Conservation (phyloP, 2,888 invertebrate species). For the Chrysolina oricalcia region DNA sequence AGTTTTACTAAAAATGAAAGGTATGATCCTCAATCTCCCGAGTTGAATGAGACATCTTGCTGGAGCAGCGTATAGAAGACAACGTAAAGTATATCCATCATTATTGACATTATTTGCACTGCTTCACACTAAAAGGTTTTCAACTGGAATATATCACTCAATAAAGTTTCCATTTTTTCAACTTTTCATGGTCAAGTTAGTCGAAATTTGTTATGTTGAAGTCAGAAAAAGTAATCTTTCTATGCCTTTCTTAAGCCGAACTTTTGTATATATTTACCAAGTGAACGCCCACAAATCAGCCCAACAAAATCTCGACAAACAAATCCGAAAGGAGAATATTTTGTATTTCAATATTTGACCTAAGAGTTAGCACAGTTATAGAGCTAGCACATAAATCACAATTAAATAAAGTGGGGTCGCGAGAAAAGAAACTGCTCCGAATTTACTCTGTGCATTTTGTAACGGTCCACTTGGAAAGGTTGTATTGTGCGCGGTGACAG, state of each 20-base stretch:
- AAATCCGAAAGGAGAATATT: constrained; percentile 54
- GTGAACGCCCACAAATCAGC: constrained; percentile 38
- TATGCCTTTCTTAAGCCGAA: constrained; percentile 24
- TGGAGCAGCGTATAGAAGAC: too few species aligned
- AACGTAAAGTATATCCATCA: too few species aligned
- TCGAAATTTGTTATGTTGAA: too few species aligned
- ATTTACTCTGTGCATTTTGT: constrained; percentile 56
- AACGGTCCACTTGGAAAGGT: constrained; percentile 60
- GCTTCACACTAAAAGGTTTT: too few species aligned
- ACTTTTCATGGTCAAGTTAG: too few species aligned
- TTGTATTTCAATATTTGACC: constrained; percentile 55
- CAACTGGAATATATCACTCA: too few species aligned
- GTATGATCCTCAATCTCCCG: too few species aligned
- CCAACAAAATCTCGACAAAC: constrained; percentile 43
- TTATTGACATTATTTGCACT: too few species aligned
- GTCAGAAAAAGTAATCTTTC: background rate
- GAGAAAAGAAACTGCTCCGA: constrained; percentile 58
- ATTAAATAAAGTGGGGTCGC: constrained; percentile 61
- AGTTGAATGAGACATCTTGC: too few species aligned
- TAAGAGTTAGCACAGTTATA: constrained; percentile 52
- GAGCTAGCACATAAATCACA: constrained; percentile 60
- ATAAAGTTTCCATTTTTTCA: too few species aligned
- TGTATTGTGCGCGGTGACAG: constrained; percentile 59
- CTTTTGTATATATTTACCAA: constrained; percentile 40
- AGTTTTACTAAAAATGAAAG: too few species aligned